Evolutionary conservation across 2,888 invertebrate genomes (phyloP).

Genomic region (Sthenelais limicola): DNA sequence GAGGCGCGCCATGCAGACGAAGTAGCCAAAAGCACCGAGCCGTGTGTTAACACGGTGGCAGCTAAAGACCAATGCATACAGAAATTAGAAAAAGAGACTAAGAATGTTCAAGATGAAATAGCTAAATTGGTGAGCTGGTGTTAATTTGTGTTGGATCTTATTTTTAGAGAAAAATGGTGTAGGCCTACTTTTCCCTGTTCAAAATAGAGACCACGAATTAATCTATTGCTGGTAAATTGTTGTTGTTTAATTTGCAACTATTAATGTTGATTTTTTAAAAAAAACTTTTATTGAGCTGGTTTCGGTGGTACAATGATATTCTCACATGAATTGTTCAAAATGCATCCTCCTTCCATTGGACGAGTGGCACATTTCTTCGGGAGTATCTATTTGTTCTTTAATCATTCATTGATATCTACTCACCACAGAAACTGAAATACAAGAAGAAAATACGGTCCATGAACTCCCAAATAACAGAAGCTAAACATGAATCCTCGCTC

Average conservation of each 20-base stretch:
- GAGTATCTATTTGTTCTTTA: too few relatives aligned
- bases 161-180: neutral
- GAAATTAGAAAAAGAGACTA: slow-evolving; percentile 59
- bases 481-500: slow-evolving; percentile 62
- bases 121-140: slow-evolving; percentile 60
- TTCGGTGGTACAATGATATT: too few relatives aligned
- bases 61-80: slow-evolving; percentile 62
- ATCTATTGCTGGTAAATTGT: too few relatives aligned
- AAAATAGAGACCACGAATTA: too few relatives aligned
- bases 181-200: too few relatives aligned
- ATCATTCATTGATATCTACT: too few relatives aligned
- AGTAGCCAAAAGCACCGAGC: slow-evolving; percentile 32
- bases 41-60: slow-evolving; percentile 56
- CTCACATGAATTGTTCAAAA: too few relatives aligned
- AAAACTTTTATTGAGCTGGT: too few relatives aligned
- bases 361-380: too few relatives aligned
- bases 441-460: slow-evolving; percentile 58
- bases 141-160: neutral
- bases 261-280: too few relatives aligned
- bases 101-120: slow-evolving; percentile 52
- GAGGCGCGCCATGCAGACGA: slow-evolving; percentile 44
- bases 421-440: slow-evolving; percentile 57
- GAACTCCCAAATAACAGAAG: slow-evolving; percentile 58
- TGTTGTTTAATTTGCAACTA: too few relatives aligned
- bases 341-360: too few relatives aligned